A percentile compares a stretch with the other conserved stretches of the same genome.
Evolutionary conservation across 1,140 invertebrate genomes (phyloP).

Genomic region (Stegodyphus dumicola): DNA sequence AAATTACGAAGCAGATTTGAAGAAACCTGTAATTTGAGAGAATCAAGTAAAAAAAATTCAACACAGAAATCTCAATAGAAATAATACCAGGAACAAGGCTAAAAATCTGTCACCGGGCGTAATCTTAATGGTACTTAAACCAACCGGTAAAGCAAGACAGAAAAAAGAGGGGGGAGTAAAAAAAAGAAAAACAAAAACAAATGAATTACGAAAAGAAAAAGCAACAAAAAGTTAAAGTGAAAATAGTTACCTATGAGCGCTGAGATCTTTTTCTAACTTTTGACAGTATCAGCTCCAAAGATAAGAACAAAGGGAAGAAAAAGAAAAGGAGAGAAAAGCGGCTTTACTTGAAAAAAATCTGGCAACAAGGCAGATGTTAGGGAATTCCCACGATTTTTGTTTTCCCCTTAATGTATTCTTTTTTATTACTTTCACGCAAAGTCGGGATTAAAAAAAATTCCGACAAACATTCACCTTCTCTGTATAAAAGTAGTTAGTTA

Average conservation of each 20-base stretch:
- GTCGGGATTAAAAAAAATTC: not conserved
- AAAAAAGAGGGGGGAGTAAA: not conserved
- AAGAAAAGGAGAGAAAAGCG: slow-evolving; percentile 21
- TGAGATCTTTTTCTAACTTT: slow-evolving; percentile 53
- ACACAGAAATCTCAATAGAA: not conserved
- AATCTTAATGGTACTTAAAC: slow-evolving; percentile 54
- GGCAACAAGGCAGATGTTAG: slow-evolving; percentile 27
- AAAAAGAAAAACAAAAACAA: not conserved
- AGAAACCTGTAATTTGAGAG: slow-evolving; percentile 20
- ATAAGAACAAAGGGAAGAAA: not conserved
- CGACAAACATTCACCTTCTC: not conserved
- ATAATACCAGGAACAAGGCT: not conserved
- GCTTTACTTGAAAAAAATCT: slow-evolving; percentile 35
- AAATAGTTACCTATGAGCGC: slow-evolving; percentile 52
- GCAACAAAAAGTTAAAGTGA: slow-evolving; percentile 5
- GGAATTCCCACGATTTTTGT: slow-evolving; percentile 39
- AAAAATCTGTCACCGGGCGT: slow-evolving; percentile 35
- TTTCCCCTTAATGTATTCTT: not conserved
- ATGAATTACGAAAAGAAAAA: not conserved
- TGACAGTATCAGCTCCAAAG: slow-evolving; percentile 28
- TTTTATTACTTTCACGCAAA: not conserved
- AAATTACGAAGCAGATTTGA: slow-evolving; percentile 11
- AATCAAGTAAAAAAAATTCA: not conserved
- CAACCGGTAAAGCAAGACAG: slow-evolving; percentile 33
- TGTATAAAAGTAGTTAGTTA: not conserved